Percentiles rank a stretch among this genome's conserved stretches.
phyloP scores from a whole-genome alignment of 2,797 vertebrate species.

The Spinus olivaceus region DNA sequence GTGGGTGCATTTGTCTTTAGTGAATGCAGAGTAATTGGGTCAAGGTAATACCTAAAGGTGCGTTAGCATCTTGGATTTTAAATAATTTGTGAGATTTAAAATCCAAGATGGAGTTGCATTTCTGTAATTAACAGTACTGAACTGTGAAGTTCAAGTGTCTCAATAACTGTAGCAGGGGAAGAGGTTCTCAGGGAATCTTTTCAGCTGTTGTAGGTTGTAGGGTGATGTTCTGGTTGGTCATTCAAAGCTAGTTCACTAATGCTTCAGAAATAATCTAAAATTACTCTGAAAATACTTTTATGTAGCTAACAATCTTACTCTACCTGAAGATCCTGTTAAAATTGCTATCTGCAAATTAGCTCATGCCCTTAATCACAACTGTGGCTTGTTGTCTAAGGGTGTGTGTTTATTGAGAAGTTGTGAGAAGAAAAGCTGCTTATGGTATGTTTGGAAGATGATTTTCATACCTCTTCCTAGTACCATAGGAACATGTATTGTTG shows the following conservation, averaged over 20 bases:
- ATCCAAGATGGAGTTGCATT: not conserved
- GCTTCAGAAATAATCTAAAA: not conserved
- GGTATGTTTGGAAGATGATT: not conserved
- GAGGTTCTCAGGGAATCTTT: not conserved
- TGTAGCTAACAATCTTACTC: not conserved
- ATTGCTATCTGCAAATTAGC: not conserved
- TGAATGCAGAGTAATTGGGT: not conserved
- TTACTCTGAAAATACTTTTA: not conserved
- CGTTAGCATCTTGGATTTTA: not conserved
- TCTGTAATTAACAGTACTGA: not conserved
- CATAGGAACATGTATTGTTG: not conserved
- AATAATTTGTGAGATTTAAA: not conserved
- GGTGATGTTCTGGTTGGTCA: not conserved
- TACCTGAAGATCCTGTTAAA: not conserved
- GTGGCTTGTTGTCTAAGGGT: not conserved
- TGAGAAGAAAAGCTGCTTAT: not conserved
- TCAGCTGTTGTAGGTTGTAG: not conserved
- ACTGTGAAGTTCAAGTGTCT: not conserved
- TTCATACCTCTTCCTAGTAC: not conserved
- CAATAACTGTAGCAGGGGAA: not conserved
- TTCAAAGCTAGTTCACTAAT: not conserved
- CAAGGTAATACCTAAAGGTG: not conserved
- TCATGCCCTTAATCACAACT: not conserved
- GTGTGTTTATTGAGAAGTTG: not conserved
- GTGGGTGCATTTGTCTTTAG: not conserved